Base-by-base conservation (phyloP, 2,888 invertebrate genomes). In the Drosophila nr. medialis region DNA sequence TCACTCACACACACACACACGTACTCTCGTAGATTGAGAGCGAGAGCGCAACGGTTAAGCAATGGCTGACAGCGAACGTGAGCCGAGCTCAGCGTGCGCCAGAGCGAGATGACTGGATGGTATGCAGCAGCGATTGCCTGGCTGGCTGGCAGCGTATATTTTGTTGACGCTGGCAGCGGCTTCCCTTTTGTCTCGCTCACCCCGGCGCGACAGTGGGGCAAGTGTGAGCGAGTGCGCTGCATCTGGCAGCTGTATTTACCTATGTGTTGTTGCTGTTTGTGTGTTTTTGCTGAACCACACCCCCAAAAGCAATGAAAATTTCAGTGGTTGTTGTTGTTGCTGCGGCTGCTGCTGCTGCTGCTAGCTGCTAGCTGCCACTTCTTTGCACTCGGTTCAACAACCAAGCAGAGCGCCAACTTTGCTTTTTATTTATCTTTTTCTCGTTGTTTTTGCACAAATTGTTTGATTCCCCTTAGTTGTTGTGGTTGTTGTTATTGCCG, bases 221-320 rank as follows among this genome's bases (percentile, higher is more conserved):
- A 5, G 89, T 50, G 60, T 36, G 62, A 89, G 73, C 59, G 81
- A 66, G 83, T 32, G 36, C 66, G 77, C 71, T 59, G 64, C 68
- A 29, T 53, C 45, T 61, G 70, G 72, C 86, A 84, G 80, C 82
- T 85, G 85, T 85, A 85, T 86, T 85, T 85, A 85, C 84, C 87
- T 86, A 80, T 86, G 80, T 80, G 84, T 81, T 85, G 87, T 89
- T 86, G 79, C 69, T 87, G 71, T 65, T 60, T 69, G 74, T 60
- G 56, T 75, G 59, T 74, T 55, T 61, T 55, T 58, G 49, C 48
- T 45, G 82, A 84, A 86, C 84, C 84, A 85, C 84, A 89, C 89
- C 89, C 89, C 87, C 87, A 79, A 83, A 78, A 66, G 77, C 66
- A 80, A 54, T 70, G 68, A 70, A 60, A 51, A 54, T 34, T 38